Conservation (phyloP, 2,797 vertebrate species). For the Garrulus glandarius region DNA sequence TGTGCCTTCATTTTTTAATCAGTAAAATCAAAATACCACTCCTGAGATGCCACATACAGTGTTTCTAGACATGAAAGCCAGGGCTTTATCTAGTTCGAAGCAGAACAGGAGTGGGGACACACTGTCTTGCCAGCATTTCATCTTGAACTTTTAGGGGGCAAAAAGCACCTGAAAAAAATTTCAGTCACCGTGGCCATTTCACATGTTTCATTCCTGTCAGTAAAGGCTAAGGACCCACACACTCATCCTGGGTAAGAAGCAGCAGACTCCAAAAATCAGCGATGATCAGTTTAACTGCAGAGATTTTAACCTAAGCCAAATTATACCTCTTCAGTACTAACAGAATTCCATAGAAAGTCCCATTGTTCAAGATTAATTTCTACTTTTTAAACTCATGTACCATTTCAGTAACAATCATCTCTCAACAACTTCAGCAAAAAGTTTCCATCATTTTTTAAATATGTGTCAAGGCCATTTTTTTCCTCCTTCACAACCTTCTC, state of each 20-base stretch:
- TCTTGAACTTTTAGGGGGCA: neutral
- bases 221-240: neutral
- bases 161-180: neutral
- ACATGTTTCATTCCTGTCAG: neutral
- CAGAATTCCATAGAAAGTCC: neutral
- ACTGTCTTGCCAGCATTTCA: neutral
- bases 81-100: neutral
- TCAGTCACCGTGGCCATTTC: neutral
- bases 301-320: neutral
- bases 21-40: neutral
- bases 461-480: neutral
- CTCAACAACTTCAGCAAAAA: neutral
- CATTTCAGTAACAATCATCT: neutral
- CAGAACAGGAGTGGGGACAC: neutral
- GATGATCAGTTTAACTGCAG: neutral
- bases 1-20: neutral
- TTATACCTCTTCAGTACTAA: neutral
- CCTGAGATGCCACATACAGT: neutral
- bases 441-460: neutral
- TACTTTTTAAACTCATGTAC: neutral
- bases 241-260: fast-evolving
- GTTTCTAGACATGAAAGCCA: neutral
- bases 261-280: neutral
- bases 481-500: neutral
- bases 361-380: neutral